Conservation (phyloP, 2,888 invertebrate genomes). For the Cosmia pyralina region DNA sequence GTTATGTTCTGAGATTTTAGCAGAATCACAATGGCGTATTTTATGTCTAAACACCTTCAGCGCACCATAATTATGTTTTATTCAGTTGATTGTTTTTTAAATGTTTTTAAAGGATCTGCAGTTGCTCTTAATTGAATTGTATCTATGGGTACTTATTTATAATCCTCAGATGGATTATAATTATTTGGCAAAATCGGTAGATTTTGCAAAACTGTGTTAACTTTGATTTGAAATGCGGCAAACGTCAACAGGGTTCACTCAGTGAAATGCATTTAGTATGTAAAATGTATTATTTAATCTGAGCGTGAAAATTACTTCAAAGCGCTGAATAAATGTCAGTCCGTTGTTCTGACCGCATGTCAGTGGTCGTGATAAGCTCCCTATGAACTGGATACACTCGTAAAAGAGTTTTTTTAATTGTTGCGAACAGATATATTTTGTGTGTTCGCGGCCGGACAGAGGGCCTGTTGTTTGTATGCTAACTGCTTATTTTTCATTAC, state of each 20-base stretch:
- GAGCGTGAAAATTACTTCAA: slow-evolving; percentile 1
- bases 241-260: neutral
- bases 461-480: neutral
- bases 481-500: slow-evolving; percentile 3
- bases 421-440: neutral
- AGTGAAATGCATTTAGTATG: slow-evolving; percentile 10
- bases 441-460: neutral
- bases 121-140: neutral
- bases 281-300: slow-evolving; percentile 15
- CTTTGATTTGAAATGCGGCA: slow-evolving; percentile 1
- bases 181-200: neutral
- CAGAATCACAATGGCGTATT: neutral
- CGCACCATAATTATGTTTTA: neutral
- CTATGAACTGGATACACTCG: neutral
- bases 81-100: neutral
- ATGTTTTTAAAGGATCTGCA: neutral
- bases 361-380: neutral
- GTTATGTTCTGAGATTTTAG: neutral
- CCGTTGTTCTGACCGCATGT: neutral
- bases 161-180: neutral
- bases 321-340: neutral
- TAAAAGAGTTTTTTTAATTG: neutral
- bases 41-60: neutral
- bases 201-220: neutral
- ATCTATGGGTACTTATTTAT: neutral